Base-by-base conservation (phyloP, 2,797 vertebrate genomes). In the Huso huso region DNA sequence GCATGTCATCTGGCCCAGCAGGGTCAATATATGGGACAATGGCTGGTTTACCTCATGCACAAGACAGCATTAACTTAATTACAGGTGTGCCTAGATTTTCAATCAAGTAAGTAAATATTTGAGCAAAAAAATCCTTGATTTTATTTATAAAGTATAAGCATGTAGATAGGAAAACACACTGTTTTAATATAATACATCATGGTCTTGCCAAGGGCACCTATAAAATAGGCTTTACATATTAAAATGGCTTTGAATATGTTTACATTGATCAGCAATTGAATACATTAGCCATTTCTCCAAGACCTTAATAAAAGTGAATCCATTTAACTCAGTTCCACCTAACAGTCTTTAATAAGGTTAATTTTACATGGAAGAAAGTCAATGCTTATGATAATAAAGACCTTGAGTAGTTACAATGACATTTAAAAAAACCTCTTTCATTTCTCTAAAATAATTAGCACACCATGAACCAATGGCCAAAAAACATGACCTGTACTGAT, bases 1-100 rank as follows among this genome's bases (percentile, higher is more conserved):
- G 77, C 74, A 75, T 78, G 76, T 78, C 77, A 82, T 12, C 1
- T 37, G 37, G 37, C 37, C 37, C 37, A 37, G 37, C 37, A 37
- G 37, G 37, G 37, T 37, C 49, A 70, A 66, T 72, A 65, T 37
- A 49, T 23, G 61, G n/a, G 52, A 62, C 48, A 64, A 51, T 55
- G 12, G 15, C 49, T 53, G 57, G 52, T 49, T 64, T 50, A 60
- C 52, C 62, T 68, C 50, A 37, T 51, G 15, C 69, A 37, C 49
- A 9, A 37, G 62, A 52, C 48, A 63, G 55, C 49, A 64, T 67
- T 63, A 67, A 66, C 15, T n/a, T 70, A 66, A 70, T 67, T 67
- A 63, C 55, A 62, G 37, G 61, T 51, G 57, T n/a, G 53, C 18
- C 65, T 67, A 60, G 65, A 49, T 66, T 63, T 58, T 10, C 65